These are phyloP conservation scores for Lordiphosa clarofinis DNA, from an alignment of 1,140 invertebrate species.

Conservation along the genomic window DNA sequence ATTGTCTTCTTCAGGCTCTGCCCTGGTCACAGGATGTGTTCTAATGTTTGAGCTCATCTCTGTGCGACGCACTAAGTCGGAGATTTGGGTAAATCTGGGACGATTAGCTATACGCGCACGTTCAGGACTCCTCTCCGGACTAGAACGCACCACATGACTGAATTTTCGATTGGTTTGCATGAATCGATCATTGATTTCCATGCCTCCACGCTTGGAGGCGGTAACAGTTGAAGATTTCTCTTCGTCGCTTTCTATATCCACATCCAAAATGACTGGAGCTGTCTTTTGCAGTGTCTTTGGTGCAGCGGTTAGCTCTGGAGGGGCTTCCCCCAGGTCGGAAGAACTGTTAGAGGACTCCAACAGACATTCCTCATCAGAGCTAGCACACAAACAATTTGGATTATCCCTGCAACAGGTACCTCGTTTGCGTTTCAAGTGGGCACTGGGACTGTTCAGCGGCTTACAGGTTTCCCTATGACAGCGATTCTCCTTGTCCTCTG, in stretches of 20 bases:
- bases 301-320: background rate
- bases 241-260: constrained; percentile 43
- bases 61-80: constrained; percentile 41
- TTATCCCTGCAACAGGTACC: constrained; percentile 3
- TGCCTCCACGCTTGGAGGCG: constrained; percentile 15
- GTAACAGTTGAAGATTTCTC: constrained; percentile 27
- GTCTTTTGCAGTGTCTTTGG: constrained; percentile 37
- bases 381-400: constrained; percentile 9
- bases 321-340: background rate
- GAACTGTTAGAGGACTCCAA: constrained; percentile 12
- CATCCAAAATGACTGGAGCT: constrained; percentile 54
- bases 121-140: constrained; percentile 14
- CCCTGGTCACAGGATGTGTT: background rate
- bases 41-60: background rate
- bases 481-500: constrained; percentile 29
- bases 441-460: background rate
- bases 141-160: constrained; percentile 48
- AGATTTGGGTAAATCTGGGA: constrained; percentile 60
- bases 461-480: background rate
- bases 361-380: constrained; percentile 12
- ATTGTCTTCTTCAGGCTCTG: background rate
- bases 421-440: background rate
- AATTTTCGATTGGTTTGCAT: constrained; percentile 68
- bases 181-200: constrained; percentile 59
- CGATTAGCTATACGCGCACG: constrained; percentile 4